Conservation (phyloP, 2,113 vertebrate genomes). For the Solea senegalensis region DNA sequence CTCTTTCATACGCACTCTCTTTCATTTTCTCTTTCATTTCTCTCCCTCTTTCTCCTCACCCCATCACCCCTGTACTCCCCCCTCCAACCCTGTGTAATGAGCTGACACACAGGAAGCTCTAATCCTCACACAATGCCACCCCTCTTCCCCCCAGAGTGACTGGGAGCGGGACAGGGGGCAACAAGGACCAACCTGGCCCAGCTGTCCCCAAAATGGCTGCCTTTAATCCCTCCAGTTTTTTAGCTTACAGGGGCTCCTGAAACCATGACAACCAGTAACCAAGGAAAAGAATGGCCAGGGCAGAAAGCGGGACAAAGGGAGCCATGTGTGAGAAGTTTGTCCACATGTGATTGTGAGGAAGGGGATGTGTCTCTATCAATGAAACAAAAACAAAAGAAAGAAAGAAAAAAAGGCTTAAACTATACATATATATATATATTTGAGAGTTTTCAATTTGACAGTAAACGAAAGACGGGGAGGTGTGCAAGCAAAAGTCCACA, state of each 20-base stretch:
- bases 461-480: background rate
- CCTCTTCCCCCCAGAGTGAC: constrained; percentile 74
- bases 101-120: constrained; percentile 85
- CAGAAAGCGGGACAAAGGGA: constrained; percentile 76
- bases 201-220: constrained; percentile 84
- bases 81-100: constrained; percentile 78
- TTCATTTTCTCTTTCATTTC: constrained; percentile 85
- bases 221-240: constrained; percentile 78
- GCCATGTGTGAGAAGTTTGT: constrained; percentile 83
- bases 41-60: constrained; percentile 72
- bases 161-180: constrained; percentile 76
- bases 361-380: constrained; percentile 78
- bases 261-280: constrained; percentile 83
- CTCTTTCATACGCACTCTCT: constrained; percentile 80
- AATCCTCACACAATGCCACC: constrained; percentile 82
- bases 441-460: constrained; percentile 3
- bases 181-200: constrained; percentile 80
- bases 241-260: constrained; percentile 66
- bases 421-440: background rate
- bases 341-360: constrained; percentile 71
- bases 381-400: constrained; percentile 11
- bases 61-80: constrained; percentile 44
- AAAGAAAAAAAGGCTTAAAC: constrained; percentile 3
- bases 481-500: constrained; percentile 21
- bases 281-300: constrained; percentile 76